phyloP scores from a whole-genome alignment of 53 echinoderm and acorn worm species.

The Patiria pectinifera region DNA sequence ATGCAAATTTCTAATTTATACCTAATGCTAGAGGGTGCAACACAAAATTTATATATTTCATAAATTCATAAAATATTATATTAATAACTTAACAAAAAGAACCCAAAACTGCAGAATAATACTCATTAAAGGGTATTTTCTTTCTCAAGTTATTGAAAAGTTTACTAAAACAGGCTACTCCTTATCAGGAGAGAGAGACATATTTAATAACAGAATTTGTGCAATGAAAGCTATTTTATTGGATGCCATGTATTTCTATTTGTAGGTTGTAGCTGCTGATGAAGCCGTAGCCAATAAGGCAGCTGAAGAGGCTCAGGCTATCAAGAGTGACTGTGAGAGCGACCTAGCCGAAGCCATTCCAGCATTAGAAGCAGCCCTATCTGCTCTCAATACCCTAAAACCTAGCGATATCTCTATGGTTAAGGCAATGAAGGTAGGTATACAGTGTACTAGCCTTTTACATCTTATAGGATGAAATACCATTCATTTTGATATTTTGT shows the following conservation, averaged over 20 bases:
- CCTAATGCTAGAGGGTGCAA: too few species aligned
- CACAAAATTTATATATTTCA: too few species aligned
- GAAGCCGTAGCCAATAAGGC: slow-evolving; percentile 97
- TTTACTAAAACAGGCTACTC: too few species aligned
- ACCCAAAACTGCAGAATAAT: too few species aligned
- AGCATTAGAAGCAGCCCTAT: slow-evolving; percentile 87
- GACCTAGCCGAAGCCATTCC: slow-evolving; percentile 97
- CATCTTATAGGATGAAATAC: too few species aligned
- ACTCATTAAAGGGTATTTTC: too few species aligned
- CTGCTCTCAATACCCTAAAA: slow-evolving; percentile 95
- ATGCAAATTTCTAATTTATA: too few species aligned
- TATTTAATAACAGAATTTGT: not conserved
- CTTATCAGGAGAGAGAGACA: too few species aligned
- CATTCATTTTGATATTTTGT: too few species aligned
- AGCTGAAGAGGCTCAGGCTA: slow-evolving; percentile 82
- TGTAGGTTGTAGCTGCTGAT: slow-evolving; percentile 92
- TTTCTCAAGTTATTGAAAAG: too few species aligned
- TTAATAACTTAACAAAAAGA: too few species aligned
- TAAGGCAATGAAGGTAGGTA: slow-evolving; percentile 93
- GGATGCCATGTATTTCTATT: not conserved
- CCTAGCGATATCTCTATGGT: slow-evolving; percentile 99
- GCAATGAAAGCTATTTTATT: not conserved
- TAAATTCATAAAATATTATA: too few species aligned
- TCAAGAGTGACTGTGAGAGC: slow-evolving; percentile 96
- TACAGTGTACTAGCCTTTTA: not conserved